These are phyloP conservation scores for Hippoglossus stenolepis DNA, from an alignment of 2,113 vertebrate genomes.

Conservation along the genomic window DNA sequence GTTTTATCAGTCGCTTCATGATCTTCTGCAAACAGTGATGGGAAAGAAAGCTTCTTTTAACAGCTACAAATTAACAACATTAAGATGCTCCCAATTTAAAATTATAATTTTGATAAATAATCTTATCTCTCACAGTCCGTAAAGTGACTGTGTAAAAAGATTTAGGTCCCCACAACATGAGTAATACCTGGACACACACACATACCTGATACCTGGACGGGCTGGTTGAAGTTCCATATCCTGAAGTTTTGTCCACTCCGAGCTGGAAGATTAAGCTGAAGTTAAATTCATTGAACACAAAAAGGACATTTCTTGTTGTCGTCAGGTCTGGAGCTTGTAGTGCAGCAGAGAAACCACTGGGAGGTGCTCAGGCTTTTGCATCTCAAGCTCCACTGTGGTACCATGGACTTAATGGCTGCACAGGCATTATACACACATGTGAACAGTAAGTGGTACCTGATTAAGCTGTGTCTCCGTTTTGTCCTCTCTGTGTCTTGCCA, in stretches of 20 bases:
- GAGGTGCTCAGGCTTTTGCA: constrained; percentile 47
- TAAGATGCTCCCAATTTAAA: too few species aligned
- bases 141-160: too few species aligned
- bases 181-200: not conserved
- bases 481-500: constrained; percentile 79
- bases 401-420: not conserved
- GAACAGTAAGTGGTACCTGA: constrained; percentile 81
- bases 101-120: too few species aligned
- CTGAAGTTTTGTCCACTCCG: constrained; percentile 58
- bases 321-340: constrained; percentile 17
- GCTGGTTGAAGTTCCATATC: constrained; percentile 47
- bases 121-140: too few species aligned
- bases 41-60: not conserved
- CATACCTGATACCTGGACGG: constrained; percentile 72
- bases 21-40: constrained; percentile 87
- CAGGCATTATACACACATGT: too few species aligned
- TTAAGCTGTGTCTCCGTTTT: constrained; percentile 88
- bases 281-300: constrained; percentile 1
- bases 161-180: too few species aligned
- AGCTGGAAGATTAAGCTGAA: constrained; percentile 53
- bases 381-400: not conserved
- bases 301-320: not conserved
- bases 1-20: constrained; percentile 98
- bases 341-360: constrained; percentile 50
- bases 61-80: not conserved